Percentiles rank a stretch among this genome's conserved stretches.
phyloP scores from a whole-genome alignment of 37 sponge, comb jelly and placozoan genomes.

The Hormiphora californensis region DNA sequence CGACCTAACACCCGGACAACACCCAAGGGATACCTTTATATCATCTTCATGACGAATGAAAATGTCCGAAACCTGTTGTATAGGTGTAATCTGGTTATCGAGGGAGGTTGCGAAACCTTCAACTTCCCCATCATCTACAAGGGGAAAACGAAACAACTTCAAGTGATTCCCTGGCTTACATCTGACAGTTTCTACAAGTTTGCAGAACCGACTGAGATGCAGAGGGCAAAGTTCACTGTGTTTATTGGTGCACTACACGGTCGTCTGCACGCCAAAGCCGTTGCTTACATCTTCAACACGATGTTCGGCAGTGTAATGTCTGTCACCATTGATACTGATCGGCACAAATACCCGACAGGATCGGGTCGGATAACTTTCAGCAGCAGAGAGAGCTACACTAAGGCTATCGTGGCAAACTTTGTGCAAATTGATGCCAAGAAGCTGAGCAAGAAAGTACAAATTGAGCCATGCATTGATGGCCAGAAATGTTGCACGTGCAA shows the following conservation, averaged over 20 bases:
- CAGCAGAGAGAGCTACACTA: neutral
- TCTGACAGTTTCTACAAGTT: constrained; percentile 18
- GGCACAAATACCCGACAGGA: constrained; percentile 50
- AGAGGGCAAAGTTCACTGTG: constrained; percentile 24
- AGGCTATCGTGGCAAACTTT: constrained; percentile 28
- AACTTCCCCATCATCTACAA: constrained; percentile 38
- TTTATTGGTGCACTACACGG: constrained; percentile 52
- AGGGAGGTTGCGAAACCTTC: constrained; percentile 50
- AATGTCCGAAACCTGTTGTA: constrained; percentile 35
- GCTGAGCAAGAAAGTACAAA: constrained; percentile 47
- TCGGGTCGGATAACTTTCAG: constrained; percentile 19
- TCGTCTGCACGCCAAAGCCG: constrained; percentile 35
- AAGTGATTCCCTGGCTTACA: constrained; percentile 52
- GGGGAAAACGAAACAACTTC: constrained; percentile 13
- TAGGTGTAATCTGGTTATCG: neutral
- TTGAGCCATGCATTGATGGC: constrained; percentile 51
- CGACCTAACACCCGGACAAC: constrained; percentile 10
- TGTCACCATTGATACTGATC: constrained; percentile 41
- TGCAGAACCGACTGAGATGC: neutral
- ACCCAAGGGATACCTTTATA: constrained; percentile 39
- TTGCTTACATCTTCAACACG: constrained; percentile 43
- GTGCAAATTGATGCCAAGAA: constrained; percentile 44
- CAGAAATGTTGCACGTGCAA: neutral
- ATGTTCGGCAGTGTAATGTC: constrained; percentile 14
- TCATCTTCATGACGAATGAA: constrained; percentile 30